phyloP scores from a whole-genome alignment of 2,113 vertebrate genomes.

The Silurus glanis region DNA sequence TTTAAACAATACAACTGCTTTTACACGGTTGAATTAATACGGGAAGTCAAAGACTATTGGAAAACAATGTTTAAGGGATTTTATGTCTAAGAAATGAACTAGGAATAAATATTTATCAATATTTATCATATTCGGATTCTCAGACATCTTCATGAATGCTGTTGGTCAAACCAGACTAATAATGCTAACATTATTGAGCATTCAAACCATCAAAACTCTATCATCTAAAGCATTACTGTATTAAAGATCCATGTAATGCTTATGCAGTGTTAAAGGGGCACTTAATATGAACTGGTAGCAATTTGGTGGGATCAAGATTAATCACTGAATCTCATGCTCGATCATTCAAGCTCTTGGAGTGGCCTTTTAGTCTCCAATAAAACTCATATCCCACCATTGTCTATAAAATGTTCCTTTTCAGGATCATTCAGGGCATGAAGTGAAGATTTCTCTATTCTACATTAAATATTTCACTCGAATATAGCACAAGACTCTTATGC shows the following conservation, averaged over 20 bases:
- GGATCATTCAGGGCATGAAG: conserved; percentile 3
- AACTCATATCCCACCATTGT: conserved; percentile 16
- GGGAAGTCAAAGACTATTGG: neutral
- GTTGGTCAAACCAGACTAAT: neutral
- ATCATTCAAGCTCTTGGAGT: neutral
- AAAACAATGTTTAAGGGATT: neutral
- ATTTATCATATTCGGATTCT: neutral
- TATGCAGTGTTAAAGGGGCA: neutral
- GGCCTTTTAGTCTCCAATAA: neutral
- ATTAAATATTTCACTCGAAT: conserved; percentile 12
- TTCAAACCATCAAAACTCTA: neutral
- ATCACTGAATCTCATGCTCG: neutral
- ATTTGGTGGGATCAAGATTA: neutral
- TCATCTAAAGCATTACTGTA: neutral
- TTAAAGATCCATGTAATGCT: neutral
- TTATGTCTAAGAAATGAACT: too few relatives aligned
- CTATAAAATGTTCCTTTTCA: conserved; percentile 21
- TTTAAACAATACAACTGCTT: neutral
- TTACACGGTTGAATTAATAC: neutral
- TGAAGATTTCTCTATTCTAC: conserved; percentile 19
- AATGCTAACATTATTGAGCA: neutral
- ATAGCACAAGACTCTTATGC: conserved; percentile 36
- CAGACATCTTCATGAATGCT: neutral
- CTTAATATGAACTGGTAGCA: neutral
- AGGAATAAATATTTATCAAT: neutral